These are phyloP conservation scores for Gulo gulo DNA, from an alignment of 2,113 vertebrate genomes.

Conservation along the genomic window DNA sequence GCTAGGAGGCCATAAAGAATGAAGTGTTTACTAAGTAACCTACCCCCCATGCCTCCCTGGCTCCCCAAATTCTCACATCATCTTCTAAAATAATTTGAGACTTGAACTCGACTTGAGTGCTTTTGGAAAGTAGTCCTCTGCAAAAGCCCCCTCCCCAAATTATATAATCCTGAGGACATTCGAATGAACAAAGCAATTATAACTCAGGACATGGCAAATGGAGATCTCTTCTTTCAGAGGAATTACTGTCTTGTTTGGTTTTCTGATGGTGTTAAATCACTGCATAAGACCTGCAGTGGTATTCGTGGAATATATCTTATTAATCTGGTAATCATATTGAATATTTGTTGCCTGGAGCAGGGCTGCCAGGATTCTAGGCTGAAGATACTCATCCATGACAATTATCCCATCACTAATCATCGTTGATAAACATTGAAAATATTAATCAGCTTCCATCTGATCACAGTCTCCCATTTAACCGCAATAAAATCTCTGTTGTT, in stretches of 20 bases:
- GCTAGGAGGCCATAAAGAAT: not conserved
- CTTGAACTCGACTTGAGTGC: not conserved
- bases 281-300: not conserved
- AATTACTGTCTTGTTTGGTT: conserved; percentile 1
- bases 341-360: conserved; percentile 44
- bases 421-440: conserved; percentile 73
- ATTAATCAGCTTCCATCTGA: conserved; percentile 77
- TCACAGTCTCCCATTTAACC: conserved; percentile 53
- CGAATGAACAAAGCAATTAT: not conserved
- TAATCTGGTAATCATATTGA: conserved; percentile 56
- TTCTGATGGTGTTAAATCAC: conserved; percentile 21
- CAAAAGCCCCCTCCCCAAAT: not conserved
- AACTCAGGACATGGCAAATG: not conserved
- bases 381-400: conserved; percentile 67
- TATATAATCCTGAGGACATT: not conserved
- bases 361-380: conserved; percentile 64
- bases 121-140: not conserved
- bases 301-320: conserved; percentile 36
- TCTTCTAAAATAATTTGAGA: not conserved
- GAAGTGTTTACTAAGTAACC: not conserved
- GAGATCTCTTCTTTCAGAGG: not conserved
- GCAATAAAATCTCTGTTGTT: conserved; percentile 66
- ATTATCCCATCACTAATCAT: conserved; percentile 69
- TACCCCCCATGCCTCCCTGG: not conserved
- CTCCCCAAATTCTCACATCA: not conserved